phyloP scores from a whole-genome alignment of 2,113 vertebrate species.

The Beaufortia kweichowensis region DNA sequence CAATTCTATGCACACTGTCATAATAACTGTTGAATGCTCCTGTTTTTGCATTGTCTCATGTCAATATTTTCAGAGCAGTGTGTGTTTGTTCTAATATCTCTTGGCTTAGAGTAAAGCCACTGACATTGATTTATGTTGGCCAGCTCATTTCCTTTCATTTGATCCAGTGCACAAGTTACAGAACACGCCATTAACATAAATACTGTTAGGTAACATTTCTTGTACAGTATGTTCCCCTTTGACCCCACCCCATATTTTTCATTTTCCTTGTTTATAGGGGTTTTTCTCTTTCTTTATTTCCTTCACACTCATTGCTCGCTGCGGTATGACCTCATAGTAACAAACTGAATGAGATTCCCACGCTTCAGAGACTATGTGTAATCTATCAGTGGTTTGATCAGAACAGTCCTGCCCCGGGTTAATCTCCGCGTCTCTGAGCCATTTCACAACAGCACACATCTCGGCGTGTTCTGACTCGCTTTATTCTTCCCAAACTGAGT shows the following conservation, averaged over 20 bases:
- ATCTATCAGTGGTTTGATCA: constrained; percentile 67
- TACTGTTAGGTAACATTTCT: constrained; percentile 36
- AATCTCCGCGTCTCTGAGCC: constrained; percentile 31
- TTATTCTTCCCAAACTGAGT: constrained; percentile 34
- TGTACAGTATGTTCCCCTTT: background rate
- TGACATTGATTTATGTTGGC: constrained; percentile 31
- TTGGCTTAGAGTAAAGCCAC: background rate
- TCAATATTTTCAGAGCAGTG: constrained; percentile 12
- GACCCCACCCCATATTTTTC: constrained; percentile 1
- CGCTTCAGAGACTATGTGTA: constrained; percentile 50
- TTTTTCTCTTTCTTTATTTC: constrained; percentile 35
- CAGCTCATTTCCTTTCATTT: constrained; percentile 49
- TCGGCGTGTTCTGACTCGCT: constrained; percentile 69
- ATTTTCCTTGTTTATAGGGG: constrained; percentile 26
- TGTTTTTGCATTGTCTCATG: constrained; percentile 14
- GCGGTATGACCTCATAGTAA: constrained; percentile 58
- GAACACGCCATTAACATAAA: constrained; percentile 19
- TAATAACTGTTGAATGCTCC: constrained; percentile 12
- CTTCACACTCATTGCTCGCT: constrained; percentile 35
- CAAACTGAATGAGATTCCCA: constrained; percentile 63
- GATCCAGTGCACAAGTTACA: constrained; percentile 7
- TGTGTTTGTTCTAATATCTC: background rate
- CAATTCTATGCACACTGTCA: background rate
- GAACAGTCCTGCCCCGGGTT: constrained; percentile 54
- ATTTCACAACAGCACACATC: constrained; percentile 66